Conservation (phyloP, 2,113 vertebrate species). For the Furnarius figulus region DNA sequence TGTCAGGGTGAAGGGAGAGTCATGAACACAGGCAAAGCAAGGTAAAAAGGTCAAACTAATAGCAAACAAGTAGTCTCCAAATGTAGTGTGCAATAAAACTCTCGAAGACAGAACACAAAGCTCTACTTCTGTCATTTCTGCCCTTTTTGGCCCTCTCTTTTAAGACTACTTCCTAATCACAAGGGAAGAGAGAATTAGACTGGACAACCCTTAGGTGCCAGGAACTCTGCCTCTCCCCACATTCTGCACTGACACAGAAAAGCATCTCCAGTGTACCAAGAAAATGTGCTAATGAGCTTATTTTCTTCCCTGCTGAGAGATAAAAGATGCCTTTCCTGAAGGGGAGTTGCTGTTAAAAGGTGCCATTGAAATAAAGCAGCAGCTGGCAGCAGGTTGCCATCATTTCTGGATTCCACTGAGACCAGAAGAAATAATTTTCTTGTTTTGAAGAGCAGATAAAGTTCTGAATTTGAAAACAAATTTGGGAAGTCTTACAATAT, state of each 20-base stretch:
- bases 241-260: not conserved
- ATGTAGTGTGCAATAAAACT: not conserved
- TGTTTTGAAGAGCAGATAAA: not conserved
- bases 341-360: constrained; percentile 2
- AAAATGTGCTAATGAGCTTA: constrained; percentile 65
- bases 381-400: not conserved
- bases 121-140: not conserved
- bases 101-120: not conserved
- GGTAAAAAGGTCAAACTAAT: not conserved
- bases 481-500: not conserved
- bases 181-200: not conserved
- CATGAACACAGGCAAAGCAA: not conserved
- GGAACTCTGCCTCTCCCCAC: not conserved
- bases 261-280: constrained; percentile 10
- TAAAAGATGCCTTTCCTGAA: constrained; percentile 43
- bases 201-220: not conserved
- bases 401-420: not conserved
- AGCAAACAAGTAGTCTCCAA: not conserved
- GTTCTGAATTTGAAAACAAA: not conserved
- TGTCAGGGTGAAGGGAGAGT: not conserved
- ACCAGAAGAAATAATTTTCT: not conserved
- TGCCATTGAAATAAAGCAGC: not conserved
- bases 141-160: not conserved
- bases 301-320: not conserved
- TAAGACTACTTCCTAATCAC: not conserved